A percentile compares a stretch with the other conserved stretches of the same genome.
Evolutionary conservation across 2,797 vertebrate genomes (phyloP).

Genomic region (Gambusia yucatana): DNA sequence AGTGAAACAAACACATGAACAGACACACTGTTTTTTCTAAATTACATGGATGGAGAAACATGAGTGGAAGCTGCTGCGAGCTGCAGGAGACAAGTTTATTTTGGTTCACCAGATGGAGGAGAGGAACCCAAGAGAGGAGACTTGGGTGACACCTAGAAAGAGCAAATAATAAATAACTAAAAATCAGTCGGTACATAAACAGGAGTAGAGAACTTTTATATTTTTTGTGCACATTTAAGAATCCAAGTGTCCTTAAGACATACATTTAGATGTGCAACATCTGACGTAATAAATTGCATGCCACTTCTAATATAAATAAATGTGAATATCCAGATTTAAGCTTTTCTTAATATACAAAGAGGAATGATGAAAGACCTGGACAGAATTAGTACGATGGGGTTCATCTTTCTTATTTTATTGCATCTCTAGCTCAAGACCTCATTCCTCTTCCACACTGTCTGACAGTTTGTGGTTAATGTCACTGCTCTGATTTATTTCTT

Average conservation of each 20-base stretch:
- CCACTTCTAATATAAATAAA: neutral
- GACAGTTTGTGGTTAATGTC: neutral
- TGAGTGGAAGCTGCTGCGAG: constrained; percentile 35
- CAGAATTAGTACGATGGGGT: neutral
- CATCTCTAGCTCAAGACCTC: neutral
- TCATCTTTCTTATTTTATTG: neutral
- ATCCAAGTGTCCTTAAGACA: neutral
- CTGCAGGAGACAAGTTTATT: constrained; percentile 55
- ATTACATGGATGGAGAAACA: constrained; percentile 36
- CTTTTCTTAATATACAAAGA: neutral
- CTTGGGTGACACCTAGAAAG: constrained; percentile 80
- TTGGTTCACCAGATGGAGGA: constrained; percentile 74
- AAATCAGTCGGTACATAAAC: neutral
- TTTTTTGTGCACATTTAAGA: neutral
- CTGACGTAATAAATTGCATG: neutral
- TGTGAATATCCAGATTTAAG: neutral
- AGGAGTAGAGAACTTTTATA: neutral
- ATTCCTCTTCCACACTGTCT: neutral
- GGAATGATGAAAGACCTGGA: neutral
- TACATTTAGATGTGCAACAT: neutral
- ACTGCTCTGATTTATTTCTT: neutral
- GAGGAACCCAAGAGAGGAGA: constrained; percentile 81
- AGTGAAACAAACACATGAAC: constrained; percentile 36
- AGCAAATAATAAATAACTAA: neutral
- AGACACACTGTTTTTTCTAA: constrained; percentile 35